Percentiles rank a stretch among this genome's conserved stretches.
Conservation (phyloP, 2,888 invertebrate genomes). For the Cataglyphis livida region DNA sequence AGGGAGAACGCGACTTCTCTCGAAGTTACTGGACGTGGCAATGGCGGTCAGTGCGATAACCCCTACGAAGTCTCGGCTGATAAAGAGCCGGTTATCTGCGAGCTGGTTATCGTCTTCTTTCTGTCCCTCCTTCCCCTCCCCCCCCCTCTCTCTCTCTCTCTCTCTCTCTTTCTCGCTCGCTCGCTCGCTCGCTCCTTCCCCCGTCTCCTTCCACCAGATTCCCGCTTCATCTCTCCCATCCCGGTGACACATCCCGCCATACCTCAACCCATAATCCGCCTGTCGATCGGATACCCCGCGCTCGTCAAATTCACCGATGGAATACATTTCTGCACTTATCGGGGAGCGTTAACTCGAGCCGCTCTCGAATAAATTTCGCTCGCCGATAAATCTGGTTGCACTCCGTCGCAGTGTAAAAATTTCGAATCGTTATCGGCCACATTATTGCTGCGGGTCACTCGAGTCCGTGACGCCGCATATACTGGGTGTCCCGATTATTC, state of each 20-base stretch:
- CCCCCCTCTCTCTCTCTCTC: slow-evolving; percentile 22
- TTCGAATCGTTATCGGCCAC: slow-evolving; percentile 43
- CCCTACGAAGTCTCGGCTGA: slow-evolving; percentile 78
- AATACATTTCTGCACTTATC: slow-evolving; percentile 51
- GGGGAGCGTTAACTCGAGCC: slow-evolving; percentile 36
- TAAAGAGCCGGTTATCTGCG: slow-evolving; percentile 74
- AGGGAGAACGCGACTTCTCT: slow-evolving; percentile 55
- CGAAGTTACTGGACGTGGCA: slow-evolving; percentile 75
- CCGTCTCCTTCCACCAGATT: slow-evolving; percentile 21
- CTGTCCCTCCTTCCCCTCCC: slow-evolving; percentile 56
- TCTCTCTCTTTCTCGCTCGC: not conserved
- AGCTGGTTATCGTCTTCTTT: slow-evolving; percentile 65
- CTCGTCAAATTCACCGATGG: slow-evolving; percentile 61
- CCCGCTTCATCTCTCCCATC: slow-evolving; percentile 54
- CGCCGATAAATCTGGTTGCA: slow-evolving; percentile 43
- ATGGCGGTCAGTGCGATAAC: slow-evolving; percentile 81
- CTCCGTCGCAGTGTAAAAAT: slow-evolving; percentile 36
- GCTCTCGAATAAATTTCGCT: slow-evolving; percentile 36
- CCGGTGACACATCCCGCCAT: slow-evolving; percentile 64
- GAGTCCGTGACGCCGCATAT: slow-evolving; percentile 39
- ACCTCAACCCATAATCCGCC: slow-evolving; percentile 64
- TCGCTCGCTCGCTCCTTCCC: slow-evolving; percentile 22
- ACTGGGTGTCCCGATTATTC: slow-evolving; percentile 41
- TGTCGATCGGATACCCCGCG: slow-evolving; percentile 58
- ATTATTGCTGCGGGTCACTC: slow-evolving; percentile 46